Evolutionary conservation across 2,113 vertebrate species (phyloP).

Genomic region (Limnothrissa miodon): DNA sequence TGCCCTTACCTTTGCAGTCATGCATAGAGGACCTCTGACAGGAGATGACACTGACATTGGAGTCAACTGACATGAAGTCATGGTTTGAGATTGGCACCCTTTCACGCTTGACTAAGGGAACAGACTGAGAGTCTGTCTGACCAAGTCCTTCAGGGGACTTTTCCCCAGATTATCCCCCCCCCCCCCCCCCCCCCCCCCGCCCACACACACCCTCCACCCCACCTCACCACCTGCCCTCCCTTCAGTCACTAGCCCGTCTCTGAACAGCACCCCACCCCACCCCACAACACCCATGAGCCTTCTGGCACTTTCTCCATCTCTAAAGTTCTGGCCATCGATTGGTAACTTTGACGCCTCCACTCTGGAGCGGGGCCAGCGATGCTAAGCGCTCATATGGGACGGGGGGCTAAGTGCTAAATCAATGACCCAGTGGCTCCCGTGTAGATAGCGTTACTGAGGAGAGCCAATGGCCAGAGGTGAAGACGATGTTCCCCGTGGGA

Average conservation of each 20-base stretch:
- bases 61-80: not conserved
- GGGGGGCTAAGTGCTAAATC: slow-evolving; percentile 77
- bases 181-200: not conserved
- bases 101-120: not conserved
- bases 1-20: not conserved
- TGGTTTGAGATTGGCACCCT: not conserved
- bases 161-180: not conserved
- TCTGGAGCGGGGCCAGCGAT: slow-evolving; percentile 63
- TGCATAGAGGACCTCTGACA: not conserved
- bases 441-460: slow-evolving; percentile 72
- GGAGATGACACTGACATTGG: not conserved
- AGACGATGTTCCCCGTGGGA: slow-evolving; percentile 67
- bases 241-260: not conserved
- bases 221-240: not conserved
- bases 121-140: not conserved
- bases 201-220: not conserved
- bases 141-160: not conserved
- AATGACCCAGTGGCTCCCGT: slow-evolving; percentile 68
- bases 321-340: slow-evolving; percentile 69
- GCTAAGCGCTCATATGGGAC: slow-evolving; percentile 76
- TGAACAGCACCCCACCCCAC: slow-evolving; percentile 38
- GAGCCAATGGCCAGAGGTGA: slow-evolving; percentile 64
- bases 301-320: slow-evolving; percentile 49
- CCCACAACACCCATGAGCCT: slow-evolving; percentile 22
- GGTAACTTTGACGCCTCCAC: slow-evolving; percentile 67